Evolutionary conservation across 2,888 invertebrate species (phyloP).

Genomic region (Xylota sylvarum): DNA sequence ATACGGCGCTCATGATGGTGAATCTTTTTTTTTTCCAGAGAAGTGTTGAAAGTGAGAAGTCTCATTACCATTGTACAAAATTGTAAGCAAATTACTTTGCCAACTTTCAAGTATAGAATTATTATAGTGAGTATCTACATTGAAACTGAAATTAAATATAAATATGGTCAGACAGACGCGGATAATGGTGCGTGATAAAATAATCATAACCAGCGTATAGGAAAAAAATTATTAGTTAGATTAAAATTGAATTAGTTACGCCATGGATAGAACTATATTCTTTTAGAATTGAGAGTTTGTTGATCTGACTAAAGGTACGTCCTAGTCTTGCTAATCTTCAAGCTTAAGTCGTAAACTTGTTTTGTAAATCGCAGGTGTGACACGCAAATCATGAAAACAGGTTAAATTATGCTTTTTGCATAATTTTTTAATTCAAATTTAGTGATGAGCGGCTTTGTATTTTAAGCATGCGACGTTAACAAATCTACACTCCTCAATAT

Average conservation of each 20-base stretch:
- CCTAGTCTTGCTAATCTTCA: neutral
- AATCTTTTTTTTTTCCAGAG: neutral
- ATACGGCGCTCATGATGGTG: constrained; percentile 5
- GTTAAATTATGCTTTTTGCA: neutral
- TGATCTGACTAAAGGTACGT: neutral
- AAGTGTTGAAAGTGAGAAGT: constrained; percentile 51
- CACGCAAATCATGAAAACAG: neutral
- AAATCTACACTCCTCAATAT: neutral
- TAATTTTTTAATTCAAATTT: neutral
- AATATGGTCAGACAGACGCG: constrained; percentile 23
- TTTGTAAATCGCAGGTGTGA: neutral
- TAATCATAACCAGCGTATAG: constrained; percentile 2
- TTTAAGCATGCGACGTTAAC: neutral
- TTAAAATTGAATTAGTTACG: constrained; percentile 31
- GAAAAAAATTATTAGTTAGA: constrained; percentile 9
- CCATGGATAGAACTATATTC: neutral
- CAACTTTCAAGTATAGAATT: constrained; percentile 53
- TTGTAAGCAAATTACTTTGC: constrained; percentile 57
- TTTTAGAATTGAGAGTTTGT: constrained; percentile 6
- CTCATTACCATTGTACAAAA: constrained; percentile 57
- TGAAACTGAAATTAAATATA: constrained; percentile 21
- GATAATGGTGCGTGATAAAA: constrained; percentile 18
- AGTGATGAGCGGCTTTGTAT: neutral
- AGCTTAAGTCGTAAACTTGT: constrained; percentile 4
- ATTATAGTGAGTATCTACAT: neutral